Conservation (phyloP, 2,888 invertebrate species). For the Hydropsyche betteni region DNA sequence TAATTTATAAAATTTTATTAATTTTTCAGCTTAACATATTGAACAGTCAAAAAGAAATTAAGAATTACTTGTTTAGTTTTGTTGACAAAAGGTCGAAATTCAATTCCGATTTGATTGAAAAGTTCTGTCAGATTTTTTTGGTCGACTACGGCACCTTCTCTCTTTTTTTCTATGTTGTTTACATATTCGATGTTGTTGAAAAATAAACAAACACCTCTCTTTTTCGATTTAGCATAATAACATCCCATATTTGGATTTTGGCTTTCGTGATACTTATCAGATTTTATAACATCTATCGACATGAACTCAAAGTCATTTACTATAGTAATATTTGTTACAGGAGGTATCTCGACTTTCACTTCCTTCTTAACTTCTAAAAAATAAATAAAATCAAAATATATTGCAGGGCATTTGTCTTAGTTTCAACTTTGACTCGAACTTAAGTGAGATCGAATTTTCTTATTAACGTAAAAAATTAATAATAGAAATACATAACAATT, state of each 20-base stretch:
- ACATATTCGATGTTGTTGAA: constrained; percentile 70
- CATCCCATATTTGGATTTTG: constrained; percentile 54
- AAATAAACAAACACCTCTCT: constrained; percentile 69
- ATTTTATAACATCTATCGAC: constrained; percentile 43
- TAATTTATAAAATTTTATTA: constrained; percentile 52
- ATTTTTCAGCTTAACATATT: neutral
- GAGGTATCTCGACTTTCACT: no score
- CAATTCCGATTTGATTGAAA: constrained; percentile 70
- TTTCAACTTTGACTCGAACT: no score
- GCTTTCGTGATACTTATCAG: constrained; percentile 43
- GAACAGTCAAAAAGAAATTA: no score
- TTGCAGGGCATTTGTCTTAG: no score
- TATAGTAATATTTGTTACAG: neutral
- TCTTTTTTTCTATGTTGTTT: constrained; percentile 57
- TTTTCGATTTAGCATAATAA: constrained; percentile 66
- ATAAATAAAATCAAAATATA: no score
- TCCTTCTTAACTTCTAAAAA: no score
- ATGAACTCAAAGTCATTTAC: neutral
- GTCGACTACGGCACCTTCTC: constrained; percentile 71
- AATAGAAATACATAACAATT: no score
- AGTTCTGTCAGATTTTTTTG: constrained; percentile 66
- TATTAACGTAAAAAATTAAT: no score
- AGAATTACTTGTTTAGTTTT: constrained; percentile 59
- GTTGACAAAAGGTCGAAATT: constrained; percentile 60
- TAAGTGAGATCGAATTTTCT: no score